Conservation (phyloP, 2,797 vertebrate genomes). For the Dermochelys coriacea region DNA sequence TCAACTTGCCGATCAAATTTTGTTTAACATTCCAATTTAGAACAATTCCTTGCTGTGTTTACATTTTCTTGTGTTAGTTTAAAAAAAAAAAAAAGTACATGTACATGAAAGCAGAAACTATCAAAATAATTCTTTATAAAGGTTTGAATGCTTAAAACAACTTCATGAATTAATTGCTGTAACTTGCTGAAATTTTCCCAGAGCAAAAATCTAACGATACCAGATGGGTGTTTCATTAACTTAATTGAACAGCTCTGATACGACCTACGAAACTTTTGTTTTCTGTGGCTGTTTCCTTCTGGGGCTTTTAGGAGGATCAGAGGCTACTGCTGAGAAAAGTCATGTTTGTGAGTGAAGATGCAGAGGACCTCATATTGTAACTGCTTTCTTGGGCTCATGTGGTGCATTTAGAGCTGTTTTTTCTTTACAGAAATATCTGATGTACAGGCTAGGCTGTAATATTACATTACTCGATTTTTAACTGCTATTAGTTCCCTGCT, state of each 20-base stretch:
- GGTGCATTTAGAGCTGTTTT: neutral
- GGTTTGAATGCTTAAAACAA: neutral
- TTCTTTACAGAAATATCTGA: neutral
- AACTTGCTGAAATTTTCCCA: neutral
- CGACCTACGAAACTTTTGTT: neutral
- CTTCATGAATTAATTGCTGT: neutral
- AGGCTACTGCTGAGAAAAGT: neutral
- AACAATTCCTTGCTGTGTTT: neutral
- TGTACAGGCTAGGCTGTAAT: neutral
- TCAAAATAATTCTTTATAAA: neutral
- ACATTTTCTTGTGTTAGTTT: neutral
- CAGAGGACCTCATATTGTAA: neutral
- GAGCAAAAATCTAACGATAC: neutral
- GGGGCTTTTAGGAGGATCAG: neutral
- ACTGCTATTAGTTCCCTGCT: neutral
- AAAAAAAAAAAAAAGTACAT: neutral
- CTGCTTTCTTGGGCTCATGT: neutral
- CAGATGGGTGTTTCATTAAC: neutral
- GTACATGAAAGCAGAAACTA: neutral
- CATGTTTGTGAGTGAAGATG: neutral
- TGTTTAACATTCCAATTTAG: neutral
- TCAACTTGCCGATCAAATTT: neutral
- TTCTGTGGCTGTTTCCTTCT: neutral
- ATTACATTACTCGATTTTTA: neutral
- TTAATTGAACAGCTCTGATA: neutral